Evolutionary conservation across 2,113 vertebrate species (phyloP).

Genomic region (Eleginops maclovinus): DNA sequence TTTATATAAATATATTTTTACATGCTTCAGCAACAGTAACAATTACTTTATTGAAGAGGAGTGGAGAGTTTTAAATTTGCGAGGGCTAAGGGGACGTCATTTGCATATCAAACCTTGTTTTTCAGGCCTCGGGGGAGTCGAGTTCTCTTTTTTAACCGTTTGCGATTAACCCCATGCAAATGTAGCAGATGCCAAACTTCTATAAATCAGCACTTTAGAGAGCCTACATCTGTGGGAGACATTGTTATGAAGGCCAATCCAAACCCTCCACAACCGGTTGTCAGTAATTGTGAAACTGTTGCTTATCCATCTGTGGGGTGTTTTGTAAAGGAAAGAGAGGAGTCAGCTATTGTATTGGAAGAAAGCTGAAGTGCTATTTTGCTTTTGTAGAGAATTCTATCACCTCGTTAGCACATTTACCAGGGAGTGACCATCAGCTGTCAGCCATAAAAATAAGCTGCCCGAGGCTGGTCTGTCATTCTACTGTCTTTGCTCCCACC

Average conservation of each 20-base stretch:
- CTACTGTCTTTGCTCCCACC: conserved; percentile 29
- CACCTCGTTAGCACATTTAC: conserved; percentile 69
- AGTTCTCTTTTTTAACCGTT: conserved; percentile 73
- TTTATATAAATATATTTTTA: conserved; percentile 64
- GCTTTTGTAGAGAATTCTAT: conserved; percentile 65
- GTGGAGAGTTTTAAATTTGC: conserved; percentile 61
- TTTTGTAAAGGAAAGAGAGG: conserved; percentile 65
- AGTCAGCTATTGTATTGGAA: conserved; percentile 46
- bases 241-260: conserved; percentile 65
- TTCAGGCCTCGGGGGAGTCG: conserved; percentile 70
- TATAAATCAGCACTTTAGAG: conserved; percentile 80
- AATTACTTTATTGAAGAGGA: conserved; percentile 66
- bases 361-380: conserved; percentile 51
- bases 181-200: conserved; percentile 79
- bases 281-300: conserved; percentile 71
- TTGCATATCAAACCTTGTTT: conserved; percentile 79
- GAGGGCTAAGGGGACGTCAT: conserved; percentile 59
- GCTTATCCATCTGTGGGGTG: conserved; percentile 74
- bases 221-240: conserved; percentile 69
- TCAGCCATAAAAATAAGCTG: conserved; percentile 56
- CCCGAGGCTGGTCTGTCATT: conserved; percentile 21
- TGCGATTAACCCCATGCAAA: conserved; percentile 81
- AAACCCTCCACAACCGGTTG: conserved; percentile 60
- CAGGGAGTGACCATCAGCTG: conserved; percentile 67
- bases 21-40: conserved; percentile 69